Conservation (phyloP, 2,113 vertebrate species). For the Thamnophis sirtalis region DNA sequence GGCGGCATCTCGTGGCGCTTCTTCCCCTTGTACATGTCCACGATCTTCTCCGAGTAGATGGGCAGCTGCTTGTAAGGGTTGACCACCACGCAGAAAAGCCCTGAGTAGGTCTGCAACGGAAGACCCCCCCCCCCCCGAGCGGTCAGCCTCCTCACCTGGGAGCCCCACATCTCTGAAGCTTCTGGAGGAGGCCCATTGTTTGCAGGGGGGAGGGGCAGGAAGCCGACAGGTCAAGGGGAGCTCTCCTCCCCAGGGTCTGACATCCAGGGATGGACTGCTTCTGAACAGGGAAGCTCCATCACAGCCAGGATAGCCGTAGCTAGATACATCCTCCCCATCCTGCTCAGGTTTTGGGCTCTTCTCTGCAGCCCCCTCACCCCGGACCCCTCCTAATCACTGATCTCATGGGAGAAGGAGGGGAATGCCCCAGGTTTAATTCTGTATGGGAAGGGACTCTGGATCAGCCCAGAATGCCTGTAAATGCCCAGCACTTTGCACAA, state of each 20-base stretch:
- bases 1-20: conserved; percentile 95
- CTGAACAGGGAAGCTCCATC: neutral
- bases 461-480: neutral
- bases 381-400: neutral
- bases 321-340: neutral
- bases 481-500: neutral
- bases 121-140: neutral
- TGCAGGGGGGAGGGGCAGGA: neutral
- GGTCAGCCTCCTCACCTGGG: fast-evolving
- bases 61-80: conserved; percentile 96
- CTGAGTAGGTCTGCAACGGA: conserved; percentile 85
- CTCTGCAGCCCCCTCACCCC: neutral
- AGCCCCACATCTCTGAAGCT: too few relatives aligned
- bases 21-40: conserved; percentile 98
- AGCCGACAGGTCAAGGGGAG: neutral
- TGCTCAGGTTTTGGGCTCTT: neutral
- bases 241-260: neutral
- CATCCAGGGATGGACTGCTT: neutral
- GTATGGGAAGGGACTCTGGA: neutral
- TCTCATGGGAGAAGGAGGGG: neutral
- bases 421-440: neutral
- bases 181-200: neutral
- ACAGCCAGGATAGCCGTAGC: neutral
- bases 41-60: conserved; percentile 96
- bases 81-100: conserved; percentile 94